Base-by-base conservation (phyloP, 2,888 invertebrate genomes). In the Nasonovia ribisnigri region DNA sequence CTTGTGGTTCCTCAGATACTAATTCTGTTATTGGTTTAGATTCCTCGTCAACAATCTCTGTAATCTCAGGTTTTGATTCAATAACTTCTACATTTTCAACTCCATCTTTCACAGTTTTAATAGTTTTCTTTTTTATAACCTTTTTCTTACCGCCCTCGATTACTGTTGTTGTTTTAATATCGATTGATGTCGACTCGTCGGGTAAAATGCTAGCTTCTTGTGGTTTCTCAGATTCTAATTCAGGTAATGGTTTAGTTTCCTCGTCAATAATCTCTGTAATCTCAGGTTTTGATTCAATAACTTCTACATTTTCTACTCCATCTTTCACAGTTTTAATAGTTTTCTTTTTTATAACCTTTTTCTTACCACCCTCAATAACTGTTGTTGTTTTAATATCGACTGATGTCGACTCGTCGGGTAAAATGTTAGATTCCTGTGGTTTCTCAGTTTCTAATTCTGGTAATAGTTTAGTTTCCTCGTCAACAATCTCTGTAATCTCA, bases 81-180 rank as follows among this genome's bases (percentile, higher is more conserved):
- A 95, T 95, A 88, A 95, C 94, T 54, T 94, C 86, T 87, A 95
- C 95, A 88, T 95, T 95, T 95, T 95, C 95, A 4, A 94, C 94
- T 91, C 95, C 95, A 89, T 95, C 95, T 60, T 95, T 95, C 46
- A 95, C 94, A 95, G 95, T 96, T 95, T 96, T 95, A 95, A 95
- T 95, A 90, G 96, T 95, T 43, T 96, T 95, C 95, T 96, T 96
- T 94, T 96, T 96, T 3, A 95, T 95, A 90, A 96, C 96, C 94
- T 96, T 96, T 94, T 95, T 95, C 91, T 91, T 91, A 20, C 86
- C 86, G 26, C 57, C 91, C 5, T 91, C 91, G 11, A 91, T 91
- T 11, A 91, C 91, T 1, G 91, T 91, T 2, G 93, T 92, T 94
- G 13, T 95, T 94, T 95, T 95, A 95, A 95, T 95, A 94, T 95